Evolutionary conservation across 2,888 invertebrate genomes (phyloP).

Genomic region (Chrysolina haemoptera): DNA sequence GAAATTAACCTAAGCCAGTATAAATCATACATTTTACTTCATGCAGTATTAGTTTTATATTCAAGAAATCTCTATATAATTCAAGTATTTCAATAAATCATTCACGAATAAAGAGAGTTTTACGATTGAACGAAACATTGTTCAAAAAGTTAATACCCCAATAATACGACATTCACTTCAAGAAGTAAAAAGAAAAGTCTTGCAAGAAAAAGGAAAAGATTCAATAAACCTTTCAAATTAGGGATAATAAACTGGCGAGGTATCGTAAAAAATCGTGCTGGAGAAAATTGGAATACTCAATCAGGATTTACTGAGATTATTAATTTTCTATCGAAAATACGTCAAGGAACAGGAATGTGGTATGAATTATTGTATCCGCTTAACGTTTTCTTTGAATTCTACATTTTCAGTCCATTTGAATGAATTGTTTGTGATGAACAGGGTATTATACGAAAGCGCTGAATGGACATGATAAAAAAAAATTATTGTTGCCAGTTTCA

Average conservation of each 20-base stretch:
- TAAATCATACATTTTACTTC: no score
- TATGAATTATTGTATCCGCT: conserved; percentile 17
- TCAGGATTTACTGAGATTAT: conserved; percentile 24
- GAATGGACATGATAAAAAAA: no score
- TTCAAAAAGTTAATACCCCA: background rate
- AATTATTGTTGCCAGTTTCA: no score
- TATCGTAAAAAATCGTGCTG: conserved; percentile 16
- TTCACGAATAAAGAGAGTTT: no score
- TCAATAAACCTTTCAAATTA: conserved; percentile 20
- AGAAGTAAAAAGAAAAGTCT: background rate
- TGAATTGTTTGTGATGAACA: background rate
- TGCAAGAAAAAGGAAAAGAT: background rate
- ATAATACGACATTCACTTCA: background rate
- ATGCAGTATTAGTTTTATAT: no score
- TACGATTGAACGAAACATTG: no score
- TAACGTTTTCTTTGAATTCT: background rate
- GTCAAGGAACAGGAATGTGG: conserved; percentile 14
- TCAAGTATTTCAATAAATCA: no score
- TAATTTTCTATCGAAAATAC: conserved; percentile 24
- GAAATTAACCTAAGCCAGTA: no score
- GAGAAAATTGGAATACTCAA: conserved; percentile 28
- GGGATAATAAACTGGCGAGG: conserved; percentile 3
- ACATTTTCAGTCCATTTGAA: background rate
- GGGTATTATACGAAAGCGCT: no score
- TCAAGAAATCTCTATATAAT: no score